A percentile compares a stretch with the other conserved stretches of the same genome.
Evolutionary conservation across 2,888 invertebrate species (phyloP).

Genomic region (Criorhina ranunculi): DNA sequence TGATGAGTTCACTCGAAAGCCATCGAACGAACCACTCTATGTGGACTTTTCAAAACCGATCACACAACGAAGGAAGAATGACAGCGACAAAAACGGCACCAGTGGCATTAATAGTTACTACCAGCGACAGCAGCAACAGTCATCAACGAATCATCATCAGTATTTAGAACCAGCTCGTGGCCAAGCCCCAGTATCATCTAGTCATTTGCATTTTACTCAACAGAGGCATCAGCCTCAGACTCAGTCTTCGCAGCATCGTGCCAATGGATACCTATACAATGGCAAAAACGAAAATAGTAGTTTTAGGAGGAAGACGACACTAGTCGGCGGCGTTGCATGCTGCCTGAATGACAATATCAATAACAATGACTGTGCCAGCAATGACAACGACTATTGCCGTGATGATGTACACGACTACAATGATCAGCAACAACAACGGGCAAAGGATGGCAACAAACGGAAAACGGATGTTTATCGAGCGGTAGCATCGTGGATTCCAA

Average conservation of each 20-base stretch:
- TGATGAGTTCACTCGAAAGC: constrained; percentile 84
- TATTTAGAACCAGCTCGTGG: constrained; percentile 69
- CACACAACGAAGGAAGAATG: constrained; percentile 74
- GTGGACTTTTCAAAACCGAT: constrained; percentile 84
- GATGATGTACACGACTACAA: constrained; percentile 46
- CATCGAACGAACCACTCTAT: constrained; percentile 84
- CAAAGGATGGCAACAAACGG: constrained; percentile 53
- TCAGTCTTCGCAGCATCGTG: constrained; percentile 50
- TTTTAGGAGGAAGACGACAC: constrained; percentile 62
- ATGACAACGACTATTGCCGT: constrained; percentile 80
- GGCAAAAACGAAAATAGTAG: constrained; percentile 65
- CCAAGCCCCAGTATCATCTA: constrained; percentile 62
- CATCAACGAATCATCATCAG: constrained; percentile 67
- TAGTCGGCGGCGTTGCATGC: constrained; percentile 64
- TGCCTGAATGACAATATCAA: constrained; percentile 68
- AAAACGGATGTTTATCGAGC: constrained; percentile 88
- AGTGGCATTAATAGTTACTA: constrained; percentile 65
- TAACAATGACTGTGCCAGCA: constrained; percentile 78
- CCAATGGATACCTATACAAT: constrained; percentile 65
- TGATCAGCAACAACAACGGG: constrained; percentile 56
- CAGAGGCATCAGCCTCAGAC: constrained; percentile 56
- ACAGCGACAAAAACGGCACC: constrained; percentile 69
- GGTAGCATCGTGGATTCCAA: constrained; percentile 91
- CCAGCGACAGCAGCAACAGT: constrained; percentile 75
- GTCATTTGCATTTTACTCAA: constrained; percentile 73